Evolutionary conservation across 2,113 vertebrate species (phyloP).

Genomic region (Oncorhynchus clarkii): DNA sequence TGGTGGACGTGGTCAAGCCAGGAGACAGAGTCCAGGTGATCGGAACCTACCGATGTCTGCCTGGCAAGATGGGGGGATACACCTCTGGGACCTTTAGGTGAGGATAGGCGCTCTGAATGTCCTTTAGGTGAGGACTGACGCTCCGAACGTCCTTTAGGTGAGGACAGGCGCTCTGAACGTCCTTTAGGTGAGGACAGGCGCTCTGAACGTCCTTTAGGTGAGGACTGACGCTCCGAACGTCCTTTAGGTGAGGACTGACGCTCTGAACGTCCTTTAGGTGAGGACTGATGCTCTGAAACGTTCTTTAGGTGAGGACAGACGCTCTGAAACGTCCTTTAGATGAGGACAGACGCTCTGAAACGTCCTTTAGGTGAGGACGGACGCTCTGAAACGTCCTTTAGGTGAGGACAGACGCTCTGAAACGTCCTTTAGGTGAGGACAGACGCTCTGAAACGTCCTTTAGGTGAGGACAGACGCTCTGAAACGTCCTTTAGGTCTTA

Average conservation of each 20-base stretch:
- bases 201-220: slow-evolving; percentile 81
- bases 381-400: too few species aligned
- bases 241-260: slow-evolving; percentile 82
- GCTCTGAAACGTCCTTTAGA: too few species aligned
- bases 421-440: too few species aligned
- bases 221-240: not conserved
- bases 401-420: too few species aligned
- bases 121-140: slow-evolving; percentile 82
- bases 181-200: slow-evolving; percentile 82
- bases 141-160: slow-evolving; percentile 81
- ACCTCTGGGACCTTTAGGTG: slow-evolving; percentile 96
- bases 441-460: too few species aligned
- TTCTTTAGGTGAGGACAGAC: too few species aligned
- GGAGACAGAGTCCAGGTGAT: slow-evolving; percentile 92
- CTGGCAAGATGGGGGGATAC: slow-evolving; percentile 92
- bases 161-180: not conserved
- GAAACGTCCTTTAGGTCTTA: too few species aligned
- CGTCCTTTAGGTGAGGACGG: too few species aligned
- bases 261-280: slow-evolving; percentile 81
- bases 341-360: too few species aligned
- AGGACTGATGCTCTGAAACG: not conserved
- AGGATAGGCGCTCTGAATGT: too few species aligned
- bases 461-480: too few species aligned
- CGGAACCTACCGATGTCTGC: slow-evolving; percentile 93
- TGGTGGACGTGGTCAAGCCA: slow-evolving; percentile 91